phyloP scores from a whole-genome alignment of 2,797 vertebrate genomes.

The Avahi laniger region DNA sequence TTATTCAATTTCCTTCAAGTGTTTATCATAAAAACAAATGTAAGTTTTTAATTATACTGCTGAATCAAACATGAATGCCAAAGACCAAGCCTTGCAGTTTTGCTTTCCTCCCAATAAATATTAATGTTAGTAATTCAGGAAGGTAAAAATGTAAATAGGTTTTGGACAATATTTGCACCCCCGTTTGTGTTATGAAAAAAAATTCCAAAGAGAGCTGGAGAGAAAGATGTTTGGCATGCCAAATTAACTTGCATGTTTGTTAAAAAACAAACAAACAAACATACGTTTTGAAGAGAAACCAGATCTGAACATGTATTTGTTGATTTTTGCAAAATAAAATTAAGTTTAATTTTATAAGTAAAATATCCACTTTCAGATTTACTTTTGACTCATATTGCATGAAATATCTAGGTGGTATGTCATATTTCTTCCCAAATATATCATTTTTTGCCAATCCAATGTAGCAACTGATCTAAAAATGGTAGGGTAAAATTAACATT shows the following conservation, averaged over 20 bases:
- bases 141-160: slow-evolving; percentile 73
- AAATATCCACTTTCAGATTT: neutral
- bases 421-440: neutral
- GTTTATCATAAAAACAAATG: slow-evolving; percentile 64
- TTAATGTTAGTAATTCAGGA: slow-evolving; percentile 36
- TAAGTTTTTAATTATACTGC: slow-evolving; percentile 67
- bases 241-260: slow-evolving; percentile 61
- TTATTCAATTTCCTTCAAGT: slow-evolving; percentile 66
- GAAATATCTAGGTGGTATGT: neutral
- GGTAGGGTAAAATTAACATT: neutral
- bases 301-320: slow-evolving; percentile 77
- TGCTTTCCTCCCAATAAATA: slow-evolving; percentile 68
- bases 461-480: neutral
- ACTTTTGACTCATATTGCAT: neutral
- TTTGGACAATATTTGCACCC: slow-evolving; percentile 68
- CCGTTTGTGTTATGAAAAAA: slow-evolving; percentile 1
- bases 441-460: neutral
- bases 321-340: slow-evolving; percentile 80
- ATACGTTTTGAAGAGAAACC: slow-evolving; percentile 76
- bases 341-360: slow-evolving; percentile 76
- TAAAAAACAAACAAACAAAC: slow-evolving; percentile 59
- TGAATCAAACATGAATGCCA: slow-evolving; percentile 72
- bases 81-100: slow-evolving; percentile 49
- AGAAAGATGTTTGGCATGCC: slow-evolving; percentile 64
- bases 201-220: slow-evolving; percentile 34